Evolutionary conservation across 2,797 vertebrate species (phyloP), one percentile per base, ranked within the genome.

Genomic region (Argentina silus): DNA sequence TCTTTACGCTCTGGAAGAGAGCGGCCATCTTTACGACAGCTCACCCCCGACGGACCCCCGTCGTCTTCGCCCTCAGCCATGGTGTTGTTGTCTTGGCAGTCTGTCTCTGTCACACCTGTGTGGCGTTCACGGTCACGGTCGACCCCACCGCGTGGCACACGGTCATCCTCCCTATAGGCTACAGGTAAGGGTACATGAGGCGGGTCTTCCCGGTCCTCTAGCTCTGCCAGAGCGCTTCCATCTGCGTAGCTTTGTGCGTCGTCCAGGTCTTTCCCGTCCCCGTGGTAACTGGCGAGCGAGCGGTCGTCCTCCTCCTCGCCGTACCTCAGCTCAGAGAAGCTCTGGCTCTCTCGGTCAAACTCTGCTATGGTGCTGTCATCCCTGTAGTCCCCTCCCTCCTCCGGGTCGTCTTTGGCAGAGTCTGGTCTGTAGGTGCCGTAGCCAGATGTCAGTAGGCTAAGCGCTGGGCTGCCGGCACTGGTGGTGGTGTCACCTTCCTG

Each of bases 401-500:
- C 27, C 19, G 64, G 80, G 51, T 88, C 90, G 67, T 91, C 90
- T 70, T 77, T 81, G 6, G 53, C 6, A 27, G 47, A 83, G 60
- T 76, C 85, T 0, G 87, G 82, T 60, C 84, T 81, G 77, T 83
- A 87, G 2, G 90, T 94, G 45, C 90, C 89, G 9, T 93, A 93
- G 2, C 90, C 93, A 0, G 92, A 94, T 0, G 93, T 94, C 78
- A 90, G 76, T 59, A 86, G 56, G 60, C 91, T 93, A 0, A 70
- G 72, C 1, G 85, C 81, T 3, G 87, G 88, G 75, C 90, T 92
- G 0, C 77, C 80, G 7, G 62, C 73, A 9, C 74, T 75, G 3
- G 60, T 68, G 36, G 23, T 14, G 63, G 62, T 51, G 75, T 70
- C 9, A 5, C 56, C 47, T 9, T 73, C 43, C 11, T 72, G 15